Base-by-base conservation (phyloP, 64 coral and sea anemone species). In the Catalaphyllia jardinei region DNA sequence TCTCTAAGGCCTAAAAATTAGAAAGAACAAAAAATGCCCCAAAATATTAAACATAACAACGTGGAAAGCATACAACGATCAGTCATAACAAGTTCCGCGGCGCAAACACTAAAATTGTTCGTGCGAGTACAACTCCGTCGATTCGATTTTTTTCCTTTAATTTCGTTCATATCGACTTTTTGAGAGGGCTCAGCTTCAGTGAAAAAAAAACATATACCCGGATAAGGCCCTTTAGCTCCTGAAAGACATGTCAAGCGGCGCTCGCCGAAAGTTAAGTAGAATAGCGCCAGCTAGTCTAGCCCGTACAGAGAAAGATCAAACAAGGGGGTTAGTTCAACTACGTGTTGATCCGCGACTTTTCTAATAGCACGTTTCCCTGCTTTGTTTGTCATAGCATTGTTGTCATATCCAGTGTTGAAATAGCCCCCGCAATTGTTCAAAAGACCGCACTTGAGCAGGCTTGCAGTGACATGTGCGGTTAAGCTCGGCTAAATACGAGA, bases 361-460 rank as follows among this genome's bases (percentile, higher is more conserved):
- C 63, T 71, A 85, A 85, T 25, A 38, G 62, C 81, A 85, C 81
- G 81, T 85, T 85, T 85, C 81, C 81, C 71, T 50, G 15, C 46
- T 71, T 85, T 85, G 81, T 85, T 85, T 71, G 39, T 22, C 10
- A 5, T 71, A 18, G 22, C 63, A 85, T 85, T 85, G 81, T 85
- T 85, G 63, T 85, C 81, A 85, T 49, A 85, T 85, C 24, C 81
- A 24, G 42, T 85, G 63, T 85, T 85, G 81, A 85, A 85, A 85
- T 49, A 71, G 81, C 81, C 63, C 81, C 81, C 81, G 38, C 81
- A 85, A 85, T 85, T 85, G 81, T 85, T 85, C 62, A 69, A 52
- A 81, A 84, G 63, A 33, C 42, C 77, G 51, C 77, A 54, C 62
- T 46, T 71, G 19, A 52, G n/a, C 81, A 8, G 15, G 20, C 62